These are phyloP conservation scores for Raja brachyura DNA, from an alignment of 2,113 vertebrate genomes.

Conservation along the genomic window DNA sequence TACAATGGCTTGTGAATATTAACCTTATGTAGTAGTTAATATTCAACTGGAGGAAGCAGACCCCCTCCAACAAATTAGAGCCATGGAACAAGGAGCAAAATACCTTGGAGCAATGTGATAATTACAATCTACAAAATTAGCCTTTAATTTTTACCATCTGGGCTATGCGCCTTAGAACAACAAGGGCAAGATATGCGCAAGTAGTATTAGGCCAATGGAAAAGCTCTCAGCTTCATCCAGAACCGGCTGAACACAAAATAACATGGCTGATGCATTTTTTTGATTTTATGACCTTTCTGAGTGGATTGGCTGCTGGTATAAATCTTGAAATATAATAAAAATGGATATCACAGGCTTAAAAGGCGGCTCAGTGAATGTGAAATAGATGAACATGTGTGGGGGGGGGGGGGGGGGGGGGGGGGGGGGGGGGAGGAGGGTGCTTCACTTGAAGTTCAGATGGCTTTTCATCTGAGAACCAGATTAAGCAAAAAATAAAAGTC, in stretches of 20 bases:
- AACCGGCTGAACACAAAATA: background rate
- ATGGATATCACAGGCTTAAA: background rate
- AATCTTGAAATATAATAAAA: background rate
- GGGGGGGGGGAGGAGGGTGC: background rate
- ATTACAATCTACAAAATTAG: background rate
- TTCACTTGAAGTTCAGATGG: background rate
- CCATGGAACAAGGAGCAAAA: background rate
- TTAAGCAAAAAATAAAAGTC: constrained; percentile 8
- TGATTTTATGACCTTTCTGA: background rate
- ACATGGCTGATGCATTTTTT: background rate
- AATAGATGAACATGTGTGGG: background rate
- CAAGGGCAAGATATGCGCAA: background rate
- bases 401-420: background rate
- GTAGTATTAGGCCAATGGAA: background rate
- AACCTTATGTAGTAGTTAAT: background rate
- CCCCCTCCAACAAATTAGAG: background rate
- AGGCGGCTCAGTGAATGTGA: background rate
- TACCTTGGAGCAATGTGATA: background rate
- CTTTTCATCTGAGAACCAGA: background rate
- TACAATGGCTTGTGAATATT: background rate
- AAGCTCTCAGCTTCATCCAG: background rate
- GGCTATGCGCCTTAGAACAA: background rate
- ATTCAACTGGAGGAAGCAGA: too few relatives aligned
- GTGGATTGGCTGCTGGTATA: background rate
- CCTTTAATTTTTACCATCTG: background rate